These are phyloP conservation scores for Andrena minutula DNA, from an alignment of 2,888 invertebrate species.

Conservation along the genomic window DNA sequence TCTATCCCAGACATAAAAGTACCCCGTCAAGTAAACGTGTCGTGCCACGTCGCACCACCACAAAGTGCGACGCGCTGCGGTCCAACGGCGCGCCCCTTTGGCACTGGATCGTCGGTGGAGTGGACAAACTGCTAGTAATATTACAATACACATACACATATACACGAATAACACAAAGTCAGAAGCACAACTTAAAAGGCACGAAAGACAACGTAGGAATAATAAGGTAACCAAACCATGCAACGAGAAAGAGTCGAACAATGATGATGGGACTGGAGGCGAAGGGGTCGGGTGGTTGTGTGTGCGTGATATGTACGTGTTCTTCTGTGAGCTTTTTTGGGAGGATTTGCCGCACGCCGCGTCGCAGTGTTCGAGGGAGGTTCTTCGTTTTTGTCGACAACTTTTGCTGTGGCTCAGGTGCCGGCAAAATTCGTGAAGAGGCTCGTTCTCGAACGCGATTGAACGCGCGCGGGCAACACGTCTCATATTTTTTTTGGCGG, in stretches of 20 bases:
- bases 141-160: slow-evolving; percentile 61
- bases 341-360: slow-evolving; percentile 63
- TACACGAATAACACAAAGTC: slow-evolving; percentile 79
- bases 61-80: neutral
- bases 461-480: slow-evolving; percentile 46
- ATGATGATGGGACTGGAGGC: slow-evolving; percentile 63
- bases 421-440: slow-evolving; percentile 27
- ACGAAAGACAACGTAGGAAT: slow-evolving; percentile 87
- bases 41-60: neutral
- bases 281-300: neutral
- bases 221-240: slow-evolving; percentile 84
- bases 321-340: slow-evolving; percentile 45
- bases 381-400: slow-evolving; percentile 22
- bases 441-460: slow-evolving; percentile 35
- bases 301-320: slow-evolving; percentile 26
- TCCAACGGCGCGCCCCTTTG: slow-evolving; percentile 55
- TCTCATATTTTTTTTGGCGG: slow-evolving; percentile 8
- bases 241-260: slow-evolving; percentile 82
- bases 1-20: neutral
- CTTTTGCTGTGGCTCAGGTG: neutral
- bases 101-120: slow-evolving; percentile 60
- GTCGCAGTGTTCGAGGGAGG: slow-evolving; percentile 21
- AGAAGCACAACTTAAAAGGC: slow-evolving; percentile 87
- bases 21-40: neutral
- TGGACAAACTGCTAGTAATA: slow-evolving; percentile 51